Base-by-base conservation (phyloP, 2,888 invertebrate genomes). In the Noctua janthe region DNA sequence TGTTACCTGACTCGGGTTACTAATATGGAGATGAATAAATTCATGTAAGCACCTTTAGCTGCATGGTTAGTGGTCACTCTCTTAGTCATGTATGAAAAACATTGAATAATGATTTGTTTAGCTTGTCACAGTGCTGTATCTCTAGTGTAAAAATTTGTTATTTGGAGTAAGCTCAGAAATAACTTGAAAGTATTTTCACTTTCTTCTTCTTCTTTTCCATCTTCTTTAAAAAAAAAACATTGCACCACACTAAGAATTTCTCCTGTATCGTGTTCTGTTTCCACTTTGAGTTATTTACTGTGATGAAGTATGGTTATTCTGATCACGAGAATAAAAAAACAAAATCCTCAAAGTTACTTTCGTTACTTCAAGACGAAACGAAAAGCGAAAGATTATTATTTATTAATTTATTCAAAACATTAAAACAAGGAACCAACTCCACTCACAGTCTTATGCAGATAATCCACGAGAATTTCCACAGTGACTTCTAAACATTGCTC, bases 401-500 rank as follows among this genome's bases (percentile, higher is more conserved):
- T 47, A 49, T 64, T 66, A 54, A 43, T 66, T 23, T 15, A 39
- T 67, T 59, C 10, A 67, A 67, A 51, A 70, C 20, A 20, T 17
- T n/a, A 6, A 77, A 64, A 71, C 76, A 47, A 66, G 64, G 43
- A 71, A 67, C 35, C 23, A 47, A 73, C 23, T 43, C 10, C 51
- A 35, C 56, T 76, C 35, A 54, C 35, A 56, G 67, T 49, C 56
- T 66, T 29, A 56, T 23, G 69, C 29, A 78, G 69, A 80, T 73
- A 81, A 78, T 20, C 66, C 66, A 71, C 62, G 73, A 71, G 67
- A 80, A 83, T 76, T 78, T 62, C 66, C 66, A 51, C 79, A 78
- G 67, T 83, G 79, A 74, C 71, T 78, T 78, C 74, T 78, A 87
- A 81, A 70, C 73, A 80, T 86, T 82, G 71, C 82, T 84, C 64